A percentile compares a stretch with the other conserved stretches of the same genome.
Conservation (phyloP, 2,797 vertebrate species). For the Tachyglossus aculeatus region DNA sequence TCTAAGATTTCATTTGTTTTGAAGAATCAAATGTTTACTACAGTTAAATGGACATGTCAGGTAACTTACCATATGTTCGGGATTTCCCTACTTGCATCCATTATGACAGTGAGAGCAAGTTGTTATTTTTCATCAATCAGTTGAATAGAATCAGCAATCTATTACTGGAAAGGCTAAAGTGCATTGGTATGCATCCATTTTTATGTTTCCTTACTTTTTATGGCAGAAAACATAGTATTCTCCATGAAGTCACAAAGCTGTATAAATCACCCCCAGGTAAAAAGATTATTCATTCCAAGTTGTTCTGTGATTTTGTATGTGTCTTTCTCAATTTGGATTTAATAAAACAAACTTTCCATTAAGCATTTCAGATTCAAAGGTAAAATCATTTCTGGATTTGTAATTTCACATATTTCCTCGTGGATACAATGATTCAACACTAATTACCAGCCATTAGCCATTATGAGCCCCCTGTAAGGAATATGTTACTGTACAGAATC, state of each 20-base stretch:
- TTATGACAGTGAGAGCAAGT: no score
- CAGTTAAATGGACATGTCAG: no score
- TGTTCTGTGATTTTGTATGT: background rate
- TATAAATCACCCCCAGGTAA: background rate
- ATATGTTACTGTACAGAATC: no score
- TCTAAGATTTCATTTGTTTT: no score
- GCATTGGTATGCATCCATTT: background rate
- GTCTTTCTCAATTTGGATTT: background rate
- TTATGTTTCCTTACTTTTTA: background rate
- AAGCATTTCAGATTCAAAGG: background rate
- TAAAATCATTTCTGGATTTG: background rate
- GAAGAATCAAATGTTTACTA: no score
- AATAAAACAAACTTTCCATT: background rate
- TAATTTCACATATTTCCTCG: background rate
- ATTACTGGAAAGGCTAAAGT: background rate
- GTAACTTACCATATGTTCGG: no score
- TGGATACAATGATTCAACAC: background rate
- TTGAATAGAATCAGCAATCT: no score
- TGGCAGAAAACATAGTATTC: no score
- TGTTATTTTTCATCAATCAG: no score
- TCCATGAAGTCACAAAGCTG: background rate
- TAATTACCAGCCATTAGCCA: background rate
- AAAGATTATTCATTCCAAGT: background rate
- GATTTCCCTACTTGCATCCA: no score
- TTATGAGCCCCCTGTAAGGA: no score